Evolutionary conservation across 2,797 vertebrate species (phyloP).

Genomic region (Sebastes reedi): DNA sequence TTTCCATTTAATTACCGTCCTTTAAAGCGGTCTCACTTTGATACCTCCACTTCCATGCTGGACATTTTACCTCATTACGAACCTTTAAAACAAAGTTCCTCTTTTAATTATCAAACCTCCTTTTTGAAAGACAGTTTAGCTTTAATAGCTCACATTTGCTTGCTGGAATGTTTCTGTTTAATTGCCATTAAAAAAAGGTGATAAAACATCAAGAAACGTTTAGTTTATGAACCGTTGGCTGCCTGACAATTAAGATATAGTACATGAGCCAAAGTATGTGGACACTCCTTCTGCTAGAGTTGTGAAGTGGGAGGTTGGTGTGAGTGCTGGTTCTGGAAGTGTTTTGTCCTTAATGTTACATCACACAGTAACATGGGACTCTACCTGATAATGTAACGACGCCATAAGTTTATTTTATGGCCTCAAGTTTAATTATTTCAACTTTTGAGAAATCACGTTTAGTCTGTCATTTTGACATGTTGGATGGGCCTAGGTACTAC

Average conservation of each 20-base stretch:
- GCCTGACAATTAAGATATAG: background rate
- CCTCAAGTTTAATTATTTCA: background rate
- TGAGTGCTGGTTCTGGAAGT: background rate
- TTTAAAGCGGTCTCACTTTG: slow-evolving; percentile 15
- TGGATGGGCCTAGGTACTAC: background rate
- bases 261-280: background rate
- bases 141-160: background rate
- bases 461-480: background rate
- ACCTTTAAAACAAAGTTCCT: background rate
- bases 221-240: background rate
- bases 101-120: background rate
- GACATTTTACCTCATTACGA: background rate
- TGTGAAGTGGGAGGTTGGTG: background rate
- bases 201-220: background rate
- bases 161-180: background rate
- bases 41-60: background rate
- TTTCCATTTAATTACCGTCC: background rate
- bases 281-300: background rate
- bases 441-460: background rate
- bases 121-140: background rate
- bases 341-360: background rate
- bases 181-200: background rate
- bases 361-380: background rate
- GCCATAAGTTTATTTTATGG: background rate
- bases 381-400: too few relatives aligned